Evolutionary conservation across 2,888 invertebrate genomes (phyloP).

Genomic region (Volucella bombylans): DNA sequence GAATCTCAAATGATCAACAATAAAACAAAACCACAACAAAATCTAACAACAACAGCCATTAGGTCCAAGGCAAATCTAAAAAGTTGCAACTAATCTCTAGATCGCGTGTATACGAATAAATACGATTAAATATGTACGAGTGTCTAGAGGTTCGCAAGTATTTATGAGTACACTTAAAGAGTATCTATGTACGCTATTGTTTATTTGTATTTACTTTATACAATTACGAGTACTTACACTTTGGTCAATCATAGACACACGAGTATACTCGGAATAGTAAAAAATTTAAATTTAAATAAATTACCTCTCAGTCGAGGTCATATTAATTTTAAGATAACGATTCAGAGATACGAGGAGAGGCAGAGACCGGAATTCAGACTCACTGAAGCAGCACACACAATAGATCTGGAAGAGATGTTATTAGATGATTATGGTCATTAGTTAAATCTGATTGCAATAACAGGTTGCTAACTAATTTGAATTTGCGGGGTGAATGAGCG

Average conservation of each 20-base stretch:
- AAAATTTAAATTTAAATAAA: conserved; percentile 43
- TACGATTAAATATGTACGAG: too few species aligned
- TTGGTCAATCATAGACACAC: neutral
- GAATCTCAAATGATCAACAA: neutral
- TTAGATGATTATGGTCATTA: conserved; percentile 55
- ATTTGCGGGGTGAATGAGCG: neutral
- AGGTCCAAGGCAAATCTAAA: conserved; percentile 16
- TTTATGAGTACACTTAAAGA: too few species aligned
- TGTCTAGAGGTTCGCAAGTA: too few species aligned
- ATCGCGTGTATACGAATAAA: conserved; percentile 1
- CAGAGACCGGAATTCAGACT: conserved; percentile 34
- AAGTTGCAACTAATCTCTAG: conserved; percentile 3
- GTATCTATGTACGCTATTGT: neutral
- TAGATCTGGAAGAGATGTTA: conserved; percentile 22
- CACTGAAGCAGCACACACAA: conserved; percentile 43
- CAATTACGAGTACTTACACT: conserved; percentile 10
- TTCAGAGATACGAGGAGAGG: neutral
- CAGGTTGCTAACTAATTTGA: neutral
- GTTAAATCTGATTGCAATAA: conserved; percentile 26
- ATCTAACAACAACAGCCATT: neutral
- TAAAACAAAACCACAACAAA: neutral
- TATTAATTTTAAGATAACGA: conserved; percentile 41
- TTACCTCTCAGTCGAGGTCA: conserved; percentile 50
- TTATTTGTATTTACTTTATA: conserved; percentile 5
- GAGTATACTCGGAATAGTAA: neutral